Conservation (phyloP, 2,888 invertebrate genomes). For the Ectemnius lituratus region DNA sequence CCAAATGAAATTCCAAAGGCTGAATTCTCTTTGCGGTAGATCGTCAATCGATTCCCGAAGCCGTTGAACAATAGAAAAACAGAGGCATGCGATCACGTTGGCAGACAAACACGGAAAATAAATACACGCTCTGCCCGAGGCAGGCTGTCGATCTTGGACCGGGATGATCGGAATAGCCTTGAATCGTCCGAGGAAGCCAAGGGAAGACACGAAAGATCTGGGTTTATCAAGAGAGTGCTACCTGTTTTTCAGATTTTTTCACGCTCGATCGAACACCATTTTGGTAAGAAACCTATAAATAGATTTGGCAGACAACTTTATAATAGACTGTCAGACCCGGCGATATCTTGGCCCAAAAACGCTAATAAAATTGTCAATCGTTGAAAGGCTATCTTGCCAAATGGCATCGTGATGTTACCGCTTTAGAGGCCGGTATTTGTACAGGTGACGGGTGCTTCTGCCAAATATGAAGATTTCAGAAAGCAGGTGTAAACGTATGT, state of each 20-base stretch:
- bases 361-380: conserved; percentile 15
- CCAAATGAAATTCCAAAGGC: conserved; percentile 11
- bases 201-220: neutral
- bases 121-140: neutral
- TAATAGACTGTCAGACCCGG: neutral
- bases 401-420: neutral
- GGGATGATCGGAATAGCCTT: too few species aligned
- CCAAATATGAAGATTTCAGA: conserved; percentile 4
- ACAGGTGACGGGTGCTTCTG: conserved; percentile 24
- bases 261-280: too few species aligned
- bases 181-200: too few species aligned
- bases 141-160: neutral
- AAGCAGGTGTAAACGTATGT: conserved; percentile 6
- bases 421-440: conserved; percentile 19
- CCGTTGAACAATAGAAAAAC: conserved; percentile 14
- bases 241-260: too few species aligned
- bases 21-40: neutral
- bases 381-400: conserved; percentile 14
- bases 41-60: too few species aligned
- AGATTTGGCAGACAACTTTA: too few species aligned
- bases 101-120: conserved; percentile 12
- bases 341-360: neutral
- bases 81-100: conserved; percentile 8
- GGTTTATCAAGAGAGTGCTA: neutral
- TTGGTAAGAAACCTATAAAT: too few species aligned